Conservation (phyloP, 2,797 vertebrate genomes). For the Sardinella longiceps region DNA sequence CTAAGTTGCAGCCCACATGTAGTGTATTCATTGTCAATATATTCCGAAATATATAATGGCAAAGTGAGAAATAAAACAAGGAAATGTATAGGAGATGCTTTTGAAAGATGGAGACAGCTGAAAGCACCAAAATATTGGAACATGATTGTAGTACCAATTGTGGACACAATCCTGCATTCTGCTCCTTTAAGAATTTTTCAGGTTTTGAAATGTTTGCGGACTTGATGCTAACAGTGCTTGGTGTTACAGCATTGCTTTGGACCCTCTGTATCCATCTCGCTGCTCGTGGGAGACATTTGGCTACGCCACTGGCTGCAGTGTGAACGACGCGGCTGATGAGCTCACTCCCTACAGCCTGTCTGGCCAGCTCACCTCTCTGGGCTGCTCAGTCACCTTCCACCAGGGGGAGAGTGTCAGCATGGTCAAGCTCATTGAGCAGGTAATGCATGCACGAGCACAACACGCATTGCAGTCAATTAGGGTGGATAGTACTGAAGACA, state of each 20-base stretch:
- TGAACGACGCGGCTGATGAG: constrained; percentile 77
- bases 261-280: constrained; percentile 96
- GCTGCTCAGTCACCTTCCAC: constrained; percentile 92
- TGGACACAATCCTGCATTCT: too few relatives aligned
- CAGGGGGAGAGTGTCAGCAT: constrained; percentile 96
- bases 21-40: too few relatives aligned
- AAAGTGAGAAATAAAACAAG: too few relatives aligned
- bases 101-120: too few relatives aligned
- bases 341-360: constrained; percentile 88
- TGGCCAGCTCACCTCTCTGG: constrained; percentile 91
- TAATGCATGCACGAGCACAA: constrained; percentile 6
- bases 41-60: too few relatives aligned
- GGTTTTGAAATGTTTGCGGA: too few relatives aligned
- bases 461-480: background rate
- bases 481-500: background rate
- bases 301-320: constrained; percentile 84
- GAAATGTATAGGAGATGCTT: too few relatives aligned
- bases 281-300: constrained; percentile 98
- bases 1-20: too few relatives aligned
- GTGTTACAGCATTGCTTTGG: constrained; percentile 86
- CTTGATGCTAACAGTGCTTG: background rate
- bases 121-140: too few relatives aligned
- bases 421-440: constrained; percentile 95
- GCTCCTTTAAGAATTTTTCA: too few relatives aligned
- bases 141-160: too few relatives aligned